Percentiles rank a stretch among this genome's conserved stretches.
These are phyloP conservation scores for Pongo pygmaeus DNA, from an alignment of 2,113 vertebrate species.

Conservation along the genomic window DNA sequence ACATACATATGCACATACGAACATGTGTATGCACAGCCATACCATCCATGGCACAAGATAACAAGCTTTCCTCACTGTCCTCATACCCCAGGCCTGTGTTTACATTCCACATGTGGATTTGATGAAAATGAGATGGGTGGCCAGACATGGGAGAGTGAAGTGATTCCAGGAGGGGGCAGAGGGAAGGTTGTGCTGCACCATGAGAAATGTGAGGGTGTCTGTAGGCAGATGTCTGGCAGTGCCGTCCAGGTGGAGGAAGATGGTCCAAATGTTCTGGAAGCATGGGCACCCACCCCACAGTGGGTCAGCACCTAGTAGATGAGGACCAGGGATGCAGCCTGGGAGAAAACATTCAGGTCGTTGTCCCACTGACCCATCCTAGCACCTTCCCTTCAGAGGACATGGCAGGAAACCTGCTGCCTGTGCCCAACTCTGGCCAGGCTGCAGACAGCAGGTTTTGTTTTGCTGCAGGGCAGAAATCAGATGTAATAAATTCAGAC, in stretches of 20 bases:
- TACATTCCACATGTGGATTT: neutral
- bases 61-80: no score
- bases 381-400: neutral
- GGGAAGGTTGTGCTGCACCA: no score
- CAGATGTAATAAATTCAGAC: neutral
- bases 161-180: neutral
- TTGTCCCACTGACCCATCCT: neutral
- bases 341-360: neutral
- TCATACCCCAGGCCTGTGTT: neutral
- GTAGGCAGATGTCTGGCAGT: neutral
- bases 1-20: neutral
- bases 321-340: neutral
- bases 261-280: neutral
- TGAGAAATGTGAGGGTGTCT: rapidly evolving
- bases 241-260: neutral
- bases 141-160: rapidly evolving
- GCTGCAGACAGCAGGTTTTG: rapidly evolving
- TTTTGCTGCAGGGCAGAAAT: neutral
- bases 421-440: neutral
- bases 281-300: rapidly evolving
- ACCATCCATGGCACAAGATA: neutral
- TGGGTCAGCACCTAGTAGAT: rapidly evolving
- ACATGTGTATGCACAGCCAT: neutral
- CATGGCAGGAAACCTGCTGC: neutral
- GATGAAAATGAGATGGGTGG: neutral